Conservation (phyloP, 2,888 invertebrate genomes). For the Platynereis dumerilii region DNA sequence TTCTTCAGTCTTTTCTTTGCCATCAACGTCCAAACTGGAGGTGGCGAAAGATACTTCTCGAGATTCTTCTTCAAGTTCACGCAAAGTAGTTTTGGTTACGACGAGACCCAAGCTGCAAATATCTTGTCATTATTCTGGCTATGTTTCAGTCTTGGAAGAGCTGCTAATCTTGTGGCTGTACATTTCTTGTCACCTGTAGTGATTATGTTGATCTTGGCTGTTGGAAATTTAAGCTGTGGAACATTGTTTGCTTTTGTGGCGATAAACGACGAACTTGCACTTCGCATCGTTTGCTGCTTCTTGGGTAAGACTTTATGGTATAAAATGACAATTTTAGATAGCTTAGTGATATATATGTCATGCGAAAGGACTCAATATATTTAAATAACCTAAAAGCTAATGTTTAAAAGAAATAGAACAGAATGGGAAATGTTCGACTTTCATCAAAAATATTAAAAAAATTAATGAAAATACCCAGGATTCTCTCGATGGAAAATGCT, state of each 20-base stretch:
- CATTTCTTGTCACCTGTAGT: not conserved
- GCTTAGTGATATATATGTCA: too few species aligned
- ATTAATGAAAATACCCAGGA: too few species aligned
- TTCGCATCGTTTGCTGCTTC: conserved; percentile 12
- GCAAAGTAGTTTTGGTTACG: not conserved
- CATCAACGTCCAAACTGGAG: conserved; percentile 21
- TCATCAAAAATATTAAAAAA: too few species aligned
- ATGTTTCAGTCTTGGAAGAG: conserved; percentile 17
- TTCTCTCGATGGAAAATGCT: too few species aligned
- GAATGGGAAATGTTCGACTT: too few species aligned
- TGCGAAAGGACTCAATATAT: too few species aligned
- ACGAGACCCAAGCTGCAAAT: not conserved
- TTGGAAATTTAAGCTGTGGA: conserved; percentile 7
- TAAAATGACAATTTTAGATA: too few species aligned
- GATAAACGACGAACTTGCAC: not conserved
- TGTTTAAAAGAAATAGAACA: too few species aligned
- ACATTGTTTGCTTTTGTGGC: conserved; percentile 1
- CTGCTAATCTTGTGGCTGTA: conserved; percentile 5
- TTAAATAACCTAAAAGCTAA: too few species aligned
- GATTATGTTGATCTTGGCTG: not conserved
- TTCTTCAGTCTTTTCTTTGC: conserved; percentile 15
- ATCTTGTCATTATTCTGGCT: conserved; percentile 22
- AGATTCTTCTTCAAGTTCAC: conserved; percentile 22
- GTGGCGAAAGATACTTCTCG: conserved; percentile 24
- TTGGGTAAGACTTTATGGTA: conserved; percentile 13